Conservation (phyloP, 37 sponge, comb jelly and placozoan species). For the Chondrosia reniformis region DNA sequence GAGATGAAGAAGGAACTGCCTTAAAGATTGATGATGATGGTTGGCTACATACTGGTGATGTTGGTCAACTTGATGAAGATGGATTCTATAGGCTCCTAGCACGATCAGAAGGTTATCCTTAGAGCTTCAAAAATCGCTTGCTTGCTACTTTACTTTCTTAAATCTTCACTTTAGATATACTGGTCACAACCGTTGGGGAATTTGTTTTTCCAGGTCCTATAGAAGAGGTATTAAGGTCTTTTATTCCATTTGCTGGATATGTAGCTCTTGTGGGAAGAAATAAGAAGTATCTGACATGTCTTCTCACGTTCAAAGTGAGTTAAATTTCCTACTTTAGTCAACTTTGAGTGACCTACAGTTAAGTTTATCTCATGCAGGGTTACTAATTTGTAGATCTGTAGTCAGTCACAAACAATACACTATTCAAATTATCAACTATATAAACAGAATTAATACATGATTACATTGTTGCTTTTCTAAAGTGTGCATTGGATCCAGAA, state of each 20-base stretch:
- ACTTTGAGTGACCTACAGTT: too few relatives aligned
- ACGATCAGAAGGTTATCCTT: constrained; percentile 27
- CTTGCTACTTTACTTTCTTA: not conserved
- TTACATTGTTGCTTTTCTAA: not conserved
- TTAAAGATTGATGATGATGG: constrained; percentile 85
- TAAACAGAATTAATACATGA: too few relatives aligned
- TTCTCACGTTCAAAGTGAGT: not conserved
- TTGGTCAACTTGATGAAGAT: constrained; percentile 63
- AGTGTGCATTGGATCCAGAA: constrained; percentile 14
- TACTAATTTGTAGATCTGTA: too few relatives aligned
- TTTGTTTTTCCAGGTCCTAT: constrained; percentile 80
- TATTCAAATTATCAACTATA: too few relatives aligned
- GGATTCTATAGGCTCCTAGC: constrained; percentile 22
- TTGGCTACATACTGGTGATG: constrained; percentile 89
- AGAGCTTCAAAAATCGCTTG: not conserved
- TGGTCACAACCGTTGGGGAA: constrained; percentile 91
- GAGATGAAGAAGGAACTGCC: constrained; percentile 57
- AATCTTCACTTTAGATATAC: constrained; percentile 48
- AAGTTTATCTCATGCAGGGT: too few relatives aligned
- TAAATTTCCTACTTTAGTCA: too few relatives aligned
- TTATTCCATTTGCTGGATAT: constrained; percentile 84
- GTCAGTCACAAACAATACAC: too few relatives aligned
- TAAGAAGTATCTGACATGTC: constrained; percentile 60
- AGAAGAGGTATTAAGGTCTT: constrained; percentile 62
- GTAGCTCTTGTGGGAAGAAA: constrained; percentile 82